phyloP scores from a whole-genome alignment of 2,113 vertebrate genomes.

The Psilopsiagon aurifrons region DNA sequence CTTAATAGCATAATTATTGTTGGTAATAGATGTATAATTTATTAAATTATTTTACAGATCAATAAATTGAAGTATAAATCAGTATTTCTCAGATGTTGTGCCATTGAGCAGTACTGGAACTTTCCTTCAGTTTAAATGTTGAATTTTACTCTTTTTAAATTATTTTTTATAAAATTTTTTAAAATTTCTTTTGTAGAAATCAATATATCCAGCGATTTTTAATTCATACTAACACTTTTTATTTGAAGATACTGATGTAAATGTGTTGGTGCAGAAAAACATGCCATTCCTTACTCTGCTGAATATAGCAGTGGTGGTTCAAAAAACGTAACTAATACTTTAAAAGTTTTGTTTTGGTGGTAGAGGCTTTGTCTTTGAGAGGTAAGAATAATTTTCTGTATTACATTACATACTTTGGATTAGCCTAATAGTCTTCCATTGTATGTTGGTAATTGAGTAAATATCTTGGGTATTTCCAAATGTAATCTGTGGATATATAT shows the following conservation, averaged over 20 bases:
- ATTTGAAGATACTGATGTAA: neutral
- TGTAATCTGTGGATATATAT: neutral
- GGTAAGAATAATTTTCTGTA: neutral
- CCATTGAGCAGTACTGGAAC: neutral
- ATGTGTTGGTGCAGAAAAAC: neutral
- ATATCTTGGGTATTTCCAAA: neutral
- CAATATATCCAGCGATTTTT: neutral
- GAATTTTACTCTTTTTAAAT: neutral
- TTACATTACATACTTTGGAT: neutral
- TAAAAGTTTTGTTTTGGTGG: neutral
- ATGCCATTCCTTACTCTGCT: neutral
- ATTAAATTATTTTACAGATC: neutral
- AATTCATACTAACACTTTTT: neutral
- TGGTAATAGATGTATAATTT: neutral
- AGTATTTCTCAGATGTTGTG: neutral
- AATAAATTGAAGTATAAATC: neutral
- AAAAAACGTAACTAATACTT: neutral
- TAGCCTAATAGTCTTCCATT: neutral
- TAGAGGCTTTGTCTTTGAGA: neutral
- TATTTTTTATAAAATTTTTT: neutral
- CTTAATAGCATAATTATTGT: neutral
- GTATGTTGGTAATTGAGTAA: neutral
- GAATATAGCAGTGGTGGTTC: neutral
- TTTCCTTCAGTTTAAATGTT: neutral
- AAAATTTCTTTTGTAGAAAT: neutral